These are phyloP conservation scores for Melanotaenia maccullochi DNA, from an alignment of 2,797 vertebrate genomes.

Conservation along the genomic window DNA sequence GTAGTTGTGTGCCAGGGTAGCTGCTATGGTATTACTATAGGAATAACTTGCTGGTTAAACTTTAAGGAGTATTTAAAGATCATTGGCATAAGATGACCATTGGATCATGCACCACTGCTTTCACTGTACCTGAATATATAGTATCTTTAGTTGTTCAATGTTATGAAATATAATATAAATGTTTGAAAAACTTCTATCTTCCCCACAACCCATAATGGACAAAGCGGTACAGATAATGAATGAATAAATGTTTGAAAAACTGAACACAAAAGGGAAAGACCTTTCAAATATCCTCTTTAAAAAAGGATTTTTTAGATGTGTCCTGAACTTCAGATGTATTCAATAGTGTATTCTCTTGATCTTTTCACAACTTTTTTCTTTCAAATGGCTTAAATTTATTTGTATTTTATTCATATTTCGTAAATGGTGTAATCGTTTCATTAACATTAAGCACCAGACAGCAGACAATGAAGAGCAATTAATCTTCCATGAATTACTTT, in stretches of 20 bases:
- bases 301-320: neutral
- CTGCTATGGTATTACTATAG: neutral
- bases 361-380: neutral
- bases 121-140: slow-evolving; percentile 23
- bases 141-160: neutral
- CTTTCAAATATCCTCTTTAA: neutral
- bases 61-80: neutral
- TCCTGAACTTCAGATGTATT: too few relatives aligned
- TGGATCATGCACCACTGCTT: neutral
- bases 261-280: neutral
- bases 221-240: too few relatives aligned
- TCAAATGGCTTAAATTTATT: neutral
- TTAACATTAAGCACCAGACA: neutral
- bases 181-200: too few relatives aligned
- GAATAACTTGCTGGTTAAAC: neutral
- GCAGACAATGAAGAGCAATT: neutral
- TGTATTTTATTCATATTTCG: neutral
- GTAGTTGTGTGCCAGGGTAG: too few relatives aligned
- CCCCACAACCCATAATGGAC: too few relatives aligned
- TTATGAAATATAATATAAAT: neutral
- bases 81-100: neutral
- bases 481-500: neutral
- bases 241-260: neutral
- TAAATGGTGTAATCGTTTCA: neutral
- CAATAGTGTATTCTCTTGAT: too few relatives aligned